These are phyloP conservation scores for Notothenia coriiceps DNA, from an alignment of 2,113 vertebrate genomes.

Conservation along the genomic window DNA sequence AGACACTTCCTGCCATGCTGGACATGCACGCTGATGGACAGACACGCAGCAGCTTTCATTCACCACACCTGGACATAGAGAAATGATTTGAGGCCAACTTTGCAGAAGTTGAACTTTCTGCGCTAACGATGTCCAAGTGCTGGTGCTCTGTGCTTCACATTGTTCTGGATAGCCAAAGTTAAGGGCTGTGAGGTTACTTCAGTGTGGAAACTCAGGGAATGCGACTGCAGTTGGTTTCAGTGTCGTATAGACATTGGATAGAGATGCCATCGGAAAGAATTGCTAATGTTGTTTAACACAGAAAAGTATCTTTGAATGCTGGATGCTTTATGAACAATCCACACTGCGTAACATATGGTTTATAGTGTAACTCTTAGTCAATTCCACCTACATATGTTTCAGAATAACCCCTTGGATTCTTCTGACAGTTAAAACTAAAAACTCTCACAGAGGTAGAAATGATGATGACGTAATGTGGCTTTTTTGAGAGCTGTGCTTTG, in stretches of 20 bases:
- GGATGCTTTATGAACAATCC: neutral
- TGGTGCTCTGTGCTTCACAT: slow-evolving; percentile 40
- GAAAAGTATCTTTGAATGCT: neutral
- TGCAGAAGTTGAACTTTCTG: slow-evolving; percentile 57
- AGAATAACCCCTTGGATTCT: too few relatives aligned
- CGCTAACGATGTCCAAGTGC: slow-evolving; percentile 28
- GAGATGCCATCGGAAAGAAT: neutral
- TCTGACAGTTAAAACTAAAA: neutral
- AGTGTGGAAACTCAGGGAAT: neutral
- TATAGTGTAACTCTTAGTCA: neutral
- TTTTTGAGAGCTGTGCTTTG: neutral
- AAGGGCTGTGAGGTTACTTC: slow-evolving; percentile 40
- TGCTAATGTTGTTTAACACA: neutral
- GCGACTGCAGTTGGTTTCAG: too few relatives aligned
- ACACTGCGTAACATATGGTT: neutral
- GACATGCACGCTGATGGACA: neutral
- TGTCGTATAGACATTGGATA: neutral
- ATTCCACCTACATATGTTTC: neutral
- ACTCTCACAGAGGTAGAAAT: neutral
- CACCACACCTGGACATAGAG: slow-evolving; percentile 19
- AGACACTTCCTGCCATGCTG: slow-evolving; percentile 50
- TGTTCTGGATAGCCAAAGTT: slow-evolving; percentile 41
- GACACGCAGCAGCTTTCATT: slow-evolving; percentile 21
- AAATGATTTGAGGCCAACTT: slow-evolving; percentile 29
- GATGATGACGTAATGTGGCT: neutral